Conservation (phyloP, 1,140 invertebrate genomes). For the Steinernema feltiae region DNA sequence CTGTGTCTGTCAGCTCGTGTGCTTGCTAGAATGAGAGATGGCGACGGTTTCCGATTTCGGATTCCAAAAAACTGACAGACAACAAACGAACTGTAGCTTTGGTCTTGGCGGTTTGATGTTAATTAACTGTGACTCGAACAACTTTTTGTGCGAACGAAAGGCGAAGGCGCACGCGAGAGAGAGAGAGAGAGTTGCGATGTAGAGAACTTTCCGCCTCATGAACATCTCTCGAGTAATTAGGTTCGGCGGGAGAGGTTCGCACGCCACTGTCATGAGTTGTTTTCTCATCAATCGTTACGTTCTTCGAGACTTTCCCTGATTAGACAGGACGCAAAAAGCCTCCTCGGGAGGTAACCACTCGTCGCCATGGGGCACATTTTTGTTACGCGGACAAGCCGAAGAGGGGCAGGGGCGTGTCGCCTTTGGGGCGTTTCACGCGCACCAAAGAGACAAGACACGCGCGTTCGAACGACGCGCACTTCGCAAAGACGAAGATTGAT, state of each 20-base stretch:
- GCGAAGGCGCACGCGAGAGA: not conserved
- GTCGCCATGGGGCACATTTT: not conserved
- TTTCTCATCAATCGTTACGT: not conserved
- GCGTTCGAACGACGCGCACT: slow-evolving; percentile 13
- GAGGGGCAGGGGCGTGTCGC: not conserved
- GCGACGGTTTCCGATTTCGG: too few relatives aligned
- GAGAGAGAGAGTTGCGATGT: slow-evolving; percentile 1
- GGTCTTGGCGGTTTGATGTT: not conserved
- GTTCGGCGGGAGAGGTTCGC: not conserved
- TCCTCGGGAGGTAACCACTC: not conserved
- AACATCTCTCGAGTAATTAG: not conserved
- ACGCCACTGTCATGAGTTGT: not conserved
- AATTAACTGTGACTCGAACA: slow-evolving; percentile 6
- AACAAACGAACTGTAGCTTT: not conserved
- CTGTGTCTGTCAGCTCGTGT: too few relatives aligned
- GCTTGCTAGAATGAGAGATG: too few relatives aligned
- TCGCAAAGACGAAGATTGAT: slow-evolving; percentile 14
- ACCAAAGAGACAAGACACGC: slow-evolving; percentile 8
- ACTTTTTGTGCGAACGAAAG: not conserved
- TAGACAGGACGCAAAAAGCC: not conserved
- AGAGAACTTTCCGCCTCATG: not conserved
- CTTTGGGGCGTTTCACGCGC: slow-evolving; percentile 10
- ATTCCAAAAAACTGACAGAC: not conserved
- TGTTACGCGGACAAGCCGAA: not conserved
- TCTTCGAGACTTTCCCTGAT: not conserved